Percentiles rank a stretch among this genome's conserved stretches.
Conservation (phyloP, 2,888 invertebrate species). For the Aquatica leii region DNA sequence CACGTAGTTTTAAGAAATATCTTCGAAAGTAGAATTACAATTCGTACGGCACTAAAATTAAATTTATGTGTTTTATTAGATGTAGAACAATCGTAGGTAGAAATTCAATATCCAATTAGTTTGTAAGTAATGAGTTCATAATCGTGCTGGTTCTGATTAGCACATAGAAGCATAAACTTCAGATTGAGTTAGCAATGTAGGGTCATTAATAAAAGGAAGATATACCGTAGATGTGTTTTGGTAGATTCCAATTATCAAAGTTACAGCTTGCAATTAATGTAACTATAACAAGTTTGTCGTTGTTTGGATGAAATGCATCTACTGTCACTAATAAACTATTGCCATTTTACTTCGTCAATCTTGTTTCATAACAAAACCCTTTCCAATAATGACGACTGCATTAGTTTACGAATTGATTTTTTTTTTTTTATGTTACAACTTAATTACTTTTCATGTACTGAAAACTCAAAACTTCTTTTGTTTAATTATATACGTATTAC, state of each 20-base stretch:
- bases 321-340: too few species aligned
- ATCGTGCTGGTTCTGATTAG: conserved; percentile 6
- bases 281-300: not conserved
- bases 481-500: too few species aligned
- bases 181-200: conserved; percentile 8
- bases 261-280: not conserved
- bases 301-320: not conserved
- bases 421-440: too few species aligned
- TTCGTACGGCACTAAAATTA: too few species aligned
- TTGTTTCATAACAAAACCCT: not conserved
- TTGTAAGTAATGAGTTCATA: conserved; percentile 12
- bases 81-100: not conserved
- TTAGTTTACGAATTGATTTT: too few species aligned
- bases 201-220: conserved; percentile 1
- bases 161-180: conserved; percentile 11
- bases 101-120: conserved; percentile 10
- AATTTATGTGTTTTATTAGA: too few species aligned
- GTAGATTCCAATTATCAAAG: not conserved
- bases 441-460: too few species aligned
- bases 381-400: too few species aligned
- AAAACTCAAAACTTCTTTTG: too few species aligned
- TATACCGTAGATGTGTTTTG: not conserved
- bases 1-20: too few species aligned
- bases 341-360: too few species aligned
- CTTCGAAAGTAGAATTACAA: too few species aligned